Conservation (phyloP, 2,113 vertebrate genomes). For the Campylomormyrus numenius region DNA sequence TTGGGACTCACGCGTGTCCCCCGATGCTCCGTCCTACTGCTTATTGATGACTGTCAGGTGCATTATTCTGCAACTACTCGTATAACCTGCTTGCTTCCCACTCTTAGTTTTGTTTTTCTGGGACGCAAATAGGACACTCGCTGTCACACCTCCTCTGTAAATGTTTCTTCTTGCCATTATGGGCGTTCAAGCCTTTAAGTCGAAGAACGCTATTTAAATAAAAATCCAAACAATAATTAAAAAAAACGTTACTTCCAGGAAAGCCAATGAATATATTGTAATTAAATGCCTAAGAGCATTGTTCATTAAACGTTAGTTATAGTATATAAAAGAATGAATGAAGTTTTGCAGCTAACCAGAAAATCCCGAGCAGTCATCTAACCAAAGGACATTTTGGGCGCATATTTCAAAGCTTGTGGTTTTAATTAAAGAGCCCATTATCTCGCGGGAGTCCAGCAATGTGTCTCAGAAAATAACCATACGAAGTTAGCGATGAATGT, state of each 20-base stretch:
- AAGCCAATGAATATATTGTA: neutral
- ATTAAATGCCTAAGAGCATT: neutral
- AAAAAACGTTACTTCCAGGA: neutral
- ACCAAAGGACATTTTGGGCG: neutral
- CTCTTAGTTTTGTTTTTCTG: neutral
- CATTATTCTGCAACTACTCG: neutral
- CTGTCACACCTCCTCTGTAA: neutral
- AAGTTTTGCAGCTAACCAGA: neutral
- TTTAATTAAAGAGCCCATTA: slow-evolving; percentile 1
- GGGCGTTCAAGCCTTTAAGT: neutral
- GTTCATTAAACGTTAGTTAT: neutral
- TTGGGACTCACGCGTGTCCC: neutral
- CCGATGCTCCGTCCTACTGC: neutral
- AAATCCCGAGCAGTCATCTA: neutral
- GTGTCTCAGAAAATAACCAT: slow-evolving; percentile 25
- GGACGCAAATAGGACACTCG: neutral
- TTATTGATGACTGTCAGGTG: neutral
- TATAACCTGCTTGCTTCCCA: neutral
- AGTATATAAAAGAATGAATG: neutral
- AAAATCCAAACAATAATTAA: neutral
- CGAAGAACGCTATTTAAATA: neutral
- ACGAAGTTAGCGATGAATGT: slow-evolving; percentile 21
- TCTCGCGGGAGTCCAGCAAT: neutral
- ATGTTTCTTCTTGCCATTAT: neutral
- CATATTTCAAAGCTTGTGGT: slow-evolving; percentile 6